Conservation (phyloP, 2,888 invertebrate genomes). For the Schizaphis graminum region DNA sequence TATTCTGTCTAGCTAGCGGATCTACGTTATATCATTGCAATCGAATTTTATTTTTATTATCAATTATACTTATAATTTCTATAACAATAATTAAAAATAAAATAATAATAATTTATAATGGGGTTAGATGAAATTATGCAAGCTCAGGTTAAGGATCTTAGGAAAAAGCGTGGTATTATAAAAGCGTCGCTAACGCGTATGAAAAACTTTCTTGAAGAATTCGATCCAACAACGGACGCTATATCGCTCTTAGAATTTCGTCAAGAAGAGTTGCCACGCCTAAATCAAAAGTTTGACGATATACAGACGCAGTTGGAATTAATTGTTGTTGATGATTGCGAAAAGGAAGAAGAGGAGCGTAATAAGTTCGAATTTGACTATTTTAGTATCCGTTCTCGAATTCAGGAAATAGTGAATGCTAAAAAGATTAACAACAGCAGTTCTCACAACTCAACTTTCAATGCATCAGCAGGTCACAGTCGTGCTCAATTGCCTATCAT, state of each 20-base stretch:
- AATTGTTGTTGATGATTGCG: background rate
- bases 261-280: background rate
- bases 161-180: background rate
- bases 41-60: too few species aligned
- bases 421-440: background rate
- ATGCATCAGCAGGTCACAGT: background rate
- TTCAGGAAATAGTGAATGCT: background rate
- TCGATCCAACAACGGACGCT: background rate
- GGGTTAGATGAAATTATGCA: too few species aligned
- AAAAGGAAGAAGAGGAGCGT: background rate
- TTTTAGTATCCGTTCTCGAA: background rate
- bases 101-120: too few species aligned
- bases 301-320: background rate
- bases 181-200: background rate
- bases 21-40: too few species aligned
- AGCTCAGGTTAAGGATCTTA: too few species aligned
- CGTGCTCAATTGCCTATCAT: background rate
- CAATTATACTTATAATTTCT: too few species aligned
- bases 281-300: background rate
- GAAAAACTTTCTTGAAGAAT: background rate
- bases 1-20: too few species aligned
- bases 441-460: background rate
- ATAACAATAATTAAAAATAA: too few species aligned
- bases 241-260: background rate
- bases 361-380: background rate